Base-by-base conservation (phyloP, 1,140 invertebrate genomes). In the Drosophila melanica region DNA sequence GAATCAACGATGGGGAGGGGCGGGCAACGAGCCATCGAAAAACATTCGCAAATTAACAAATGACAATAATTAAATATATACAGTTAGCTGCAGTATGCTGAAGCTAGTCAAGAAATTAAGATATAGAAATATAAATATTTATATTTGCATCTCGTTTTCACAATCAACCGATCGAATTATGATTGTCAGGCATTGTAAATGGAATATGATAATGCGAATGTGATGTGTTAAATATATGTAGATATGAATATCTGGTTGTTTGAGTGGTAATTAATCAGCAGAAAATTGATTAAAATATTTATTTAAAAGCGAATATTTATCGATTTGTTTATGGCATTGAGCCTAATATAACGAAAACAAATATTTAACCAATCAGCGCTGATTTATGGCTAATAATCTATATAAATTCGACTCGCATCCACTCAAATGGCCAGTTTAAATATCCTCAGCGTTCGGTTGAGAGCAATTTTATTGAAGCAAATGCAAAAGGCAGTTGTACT, bases 41-140 rank as follows among this genome's bases (percentile, higher is more conserved):
- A 65, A 48, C 41, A 47, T 64, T 67, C 54, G 16, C 45, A 59
- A 69, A 82, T 53, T 44, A 72, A 64, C 64, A 80, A 89, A 89
- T 84, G 70, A 68, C 64, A 27, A 67, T 65, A 80, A 68, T 89
- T 90, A 84, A 84, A 78, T 68, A 6, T 68, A 6, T 75, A 68
- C 79, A 65, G 84, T 89, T 89, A 74, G 81, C 37, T n/a, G n/a
- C n/a, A n/a, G 50, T 50, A 63, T 35, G 71, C 44, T 8, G 16
- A 16, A 53, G 47, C 14, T 23, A 50, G 16, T 53, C 42, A 60
- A 41, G 42, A 11, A 35, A 23, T 37, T 57, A n/a, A 20, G 11
- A 64, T 48, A 81, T 27, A 59, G 54, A 20, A 30, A 69, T 1
- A 50, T 10, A 60, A 16, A 66, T 20, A 58, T 12, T 20, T 8